phyloP scores from a whole-genome alignment of 2,113 vertebrate species.

The Nothocercus julius region DNA sequence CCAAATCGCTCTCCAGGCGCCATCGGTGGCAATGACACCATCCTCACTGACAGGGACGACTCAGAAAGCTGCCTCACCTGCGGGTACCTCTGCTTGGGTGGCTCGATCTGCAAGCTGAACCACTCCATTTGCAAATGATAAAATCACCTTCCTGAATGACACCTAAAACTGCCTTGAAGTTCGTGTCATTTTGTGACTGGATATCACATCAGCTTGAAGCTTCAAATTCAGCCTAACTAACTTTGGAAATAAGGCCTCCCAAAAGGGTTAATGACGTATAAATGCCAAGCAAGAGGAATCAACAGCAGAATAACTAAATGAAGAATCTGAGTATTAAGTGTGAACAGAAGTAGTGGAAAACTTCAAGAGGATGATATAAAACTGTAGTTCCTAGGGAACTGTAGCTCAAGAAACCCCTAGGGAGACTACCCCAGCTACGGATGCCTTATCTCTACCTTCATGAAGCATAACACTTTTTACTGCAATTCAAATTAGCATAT shows the following conservation, averaged over 20 bases:
- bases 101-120: neutral
- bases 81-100: neutral
- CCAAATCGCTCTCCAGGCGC: neutral
- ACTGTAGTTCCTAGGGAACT: neutral
- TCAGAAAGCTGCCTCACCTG: neutral
- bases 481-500: neutral
- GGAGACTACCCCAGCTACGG: neutral
- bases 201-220: neutral
- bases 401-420: neutral
- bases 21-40: neutral
- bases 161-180: neutral
- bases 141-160: neutral
- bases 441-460: neutral
- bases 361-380: neutral
- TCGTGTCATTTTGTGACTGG: neutral
- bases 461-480: neutral
- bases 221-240: conserved; percentile 16
- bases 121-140: neutral
- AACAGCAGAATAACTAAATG: conserved; percentile 46
- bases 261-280: conserved; percentile 36
- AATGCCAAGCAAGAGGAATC: conserved; percentile 41
- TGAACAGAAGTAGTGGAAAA: conserved; percentile 27
- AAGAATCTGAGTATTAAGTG: conserved; percentile 53
- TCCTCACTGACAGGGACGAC: neutral
- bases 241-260: conserved; percentile 29